These are phyloP conservation scores for Siniperca obscura DNA, from an alignment of 2,797 vertebrate species.

Conservation along the genomic window DNA sequence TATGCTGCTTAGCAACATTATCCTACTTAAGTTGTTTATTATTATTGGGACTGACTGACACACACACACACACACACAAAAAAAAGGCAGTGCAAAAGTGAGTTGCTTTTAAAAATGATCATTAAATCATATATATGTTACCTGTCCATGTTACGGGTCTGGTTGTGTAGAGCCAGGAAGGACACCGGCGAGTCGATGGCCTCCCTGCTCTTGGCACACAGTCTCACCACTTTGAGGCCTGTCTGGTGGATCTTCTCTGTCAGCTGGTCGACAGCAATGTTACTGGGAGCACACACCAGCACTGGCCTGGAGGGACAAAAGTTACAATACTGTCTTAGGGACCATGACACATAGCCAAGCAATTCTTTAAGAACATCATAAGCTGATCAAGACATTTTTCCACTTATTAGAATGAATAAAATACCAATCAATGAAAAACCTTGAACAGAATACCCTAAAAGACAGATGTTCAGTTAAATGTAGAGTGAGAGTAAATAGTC, in stretches of 20 bases:
- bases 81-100: background rate
- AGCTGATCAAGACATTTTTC: background rate
- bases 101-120: background rate
- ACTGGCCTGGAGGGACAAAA: conserved; percentile 85
- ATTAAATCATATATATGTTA: conserved; percentile 52
- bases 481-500: background rate
- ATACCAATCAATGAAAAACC: background rate
- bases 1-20: background rate
- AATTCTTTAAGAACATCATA: background rate
- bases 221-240: conserved; percentile 93
- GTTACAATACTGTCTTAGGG: background rate
- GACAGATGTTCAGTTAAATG: background rate
- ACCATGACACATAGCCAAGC: background rate
- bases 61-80: background rate
- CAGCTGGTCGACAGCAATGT: conserved; percentile 95
- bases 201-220: conserved; percentile 95
- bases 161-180: conserved; percentile 95
- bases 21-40: background rate
- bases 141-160: conserved; percentile 98
- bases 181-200: conserved; percentile 96
- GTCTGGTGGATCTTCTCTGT: conserved; percentile 98
- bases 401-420: background rate
- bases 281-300: conserved; percentile 95
- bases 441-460: background rate
- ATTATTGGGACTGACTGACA: background rate